These are phyloP conservation scores for Caenorhabditis zanzibari DNA, from an alignment of 2,888 invertebrate genomes.

Conservation along the genomic window DNA sequence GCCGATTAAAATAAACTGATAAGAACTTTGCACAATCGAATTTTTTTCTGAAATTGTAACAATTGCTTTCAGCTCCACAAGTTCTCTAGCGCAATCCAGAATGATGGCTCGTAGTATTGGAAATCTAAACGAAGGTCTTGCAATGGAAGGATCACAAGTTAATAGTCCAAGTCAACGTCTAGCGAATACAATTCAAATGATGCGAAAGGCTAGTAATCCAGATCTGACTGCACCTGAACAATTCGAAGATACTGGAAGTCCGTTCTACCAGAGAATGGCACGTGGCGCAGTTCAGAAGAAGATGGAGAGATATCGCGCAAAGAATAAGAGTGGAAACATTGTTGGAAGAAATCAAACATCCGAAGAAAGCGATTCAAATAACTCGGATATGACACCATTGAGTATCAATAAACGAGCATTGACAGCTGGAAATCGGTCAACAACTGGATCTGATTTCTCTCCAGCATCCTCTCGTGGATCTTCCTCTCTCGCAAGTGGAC, in stretches of 20 bases:
- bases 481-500: conserved; percentile 52
- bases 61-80: conserved; percentile 50
- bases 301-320: conserved; percentile 72
- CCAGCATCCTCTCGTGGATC: conserved; percentile 57
- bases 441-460: conserved; percentile 57
- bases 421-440: conserved; percentile 48
- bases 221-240: conserved; percentile 73
- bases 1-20: conserved; percentile 5
- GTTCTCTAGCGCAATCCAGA: conserved; percentile 68
- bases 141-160: conserved; percentile 46
- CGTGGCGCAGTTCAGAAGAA: conserved; percentile 76
- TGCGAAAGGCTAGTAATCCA: conserved; percentile 74
- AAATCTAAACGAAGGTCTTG: conserved; percentile 64
- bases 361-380: conserved; percentile 75
- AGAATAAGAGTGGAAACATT: conserved; percentile 57
- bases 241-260: conserved; percentile 67
- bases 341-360: conserved; percentile 68
- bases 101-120: conserved; percentile 73
- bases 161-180: conserved; percentile 63
- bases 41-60: not conserved
- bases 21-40: not conserved
- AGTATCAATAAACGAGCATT: conserved; percentile 58
- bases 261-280: conserved; percentile 55
- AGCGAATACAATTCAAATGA: conserved; percentile 68
- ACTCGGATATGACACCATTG: conserved; percentile 69